Evolutionary conservation across 1,140 invertebrate species (phyloP).

Genomic region (Drosophila suzukii): DNA sequence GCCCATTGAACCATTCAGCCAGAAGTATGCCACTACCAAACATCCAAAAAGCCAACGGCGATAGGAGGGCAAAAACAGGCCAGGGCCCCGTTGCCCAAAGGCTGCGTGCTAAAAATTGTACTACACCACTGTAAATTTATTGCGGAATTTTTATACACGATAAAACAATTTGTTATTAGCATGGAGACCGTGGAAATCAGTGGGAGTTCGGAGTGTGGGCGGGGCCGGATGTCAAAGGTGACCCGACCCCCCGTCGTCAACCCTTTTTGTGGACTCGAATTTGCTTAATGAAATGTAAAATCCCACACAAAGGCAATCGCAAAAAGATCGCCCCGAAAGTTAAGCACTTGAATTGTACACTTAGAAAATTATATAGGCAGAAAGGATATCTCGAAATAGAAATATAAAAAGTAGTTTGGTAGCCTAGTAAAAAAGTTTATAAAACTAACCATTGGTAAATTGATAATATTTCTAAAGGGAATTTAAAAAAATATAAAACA

Average conservation of each 20-base stretch:
- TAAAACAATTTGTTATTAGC: conserved; percentile 83
- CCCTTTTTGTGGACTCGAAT: conserved; percentile 59
- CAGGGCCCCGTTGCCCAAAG: conserved; percentile 24
- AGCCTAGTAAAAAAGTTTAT: no score
- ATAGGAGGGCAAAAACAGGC: conserved; percentile 27
- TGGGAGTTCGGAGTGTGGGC: conserved; percentile 2
- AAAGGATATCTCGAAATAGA: not conserved
- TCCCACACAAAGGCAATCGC: conserved; percentile 55
- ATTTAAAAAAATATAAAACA: no score
- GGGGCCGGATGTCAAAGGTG: conserved; percentile 36
- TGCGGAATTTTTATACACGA: conserved; percentile 79
- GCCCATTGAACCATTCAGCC: conserved; percentile 42
- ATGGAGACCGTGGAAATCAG: conserved; percentile 62
- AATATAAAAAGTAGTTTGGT: no score
- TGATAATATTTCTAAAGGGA: no score
- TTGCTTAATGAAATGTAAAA: conserved; percentile 80
- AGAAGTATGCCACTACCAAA: conserved; percentile 35
- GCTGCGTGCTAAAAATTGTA: conserved; percentile 71
- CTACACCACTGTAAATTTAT: conserved; percentile 57
- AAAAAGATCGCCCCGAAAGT: conserved; percentile 23
- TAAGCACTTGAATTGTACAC: conserved; percentile 16
- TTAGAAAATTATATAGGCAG: not conserved
- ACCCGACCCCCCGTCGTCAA: conserved; percentile 27
- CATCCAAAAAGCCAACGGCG: conserved; percentile 12
- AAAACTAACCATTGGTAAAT: no score